Base-by-base conservation (phyloP, 1,140 invertebrate species). In the Stenopsyche tienmushanensis region DNA sequence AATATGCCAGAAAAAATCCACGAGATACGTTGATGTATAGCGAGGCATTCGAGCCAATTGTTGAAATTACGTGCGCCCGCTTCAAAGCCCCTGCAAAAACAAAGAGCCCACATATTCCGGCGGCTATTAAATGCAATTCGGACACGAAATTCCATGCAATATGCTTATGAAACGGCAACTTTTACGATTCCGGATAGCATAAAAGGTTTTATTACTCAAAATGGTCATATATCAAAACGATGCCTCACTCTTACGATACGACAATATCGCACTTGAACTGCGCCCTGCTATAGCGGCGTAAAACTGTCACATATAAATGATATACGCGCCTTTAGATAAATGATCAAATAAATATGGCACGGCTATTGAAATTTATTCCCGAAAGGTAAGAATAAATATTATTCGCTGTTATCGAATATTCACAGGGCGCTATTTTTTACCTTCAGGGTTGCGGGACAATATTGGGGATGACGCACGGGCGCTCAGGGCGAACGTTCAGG, bases 191-290 rank as follows among this genome's bases (percentile, higher is more conserved):
- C 20, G 52, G 24, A 24, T 25, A 17, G 18, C 26, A 34, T 34
- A 55, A 55, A 55, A 55, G 52, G 52, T 55, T 55, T 55, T 55
- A 55, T 55, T 34, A 55, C 52, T 55, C 52, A 39, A 55, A 55
- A 55, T n/a, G 52, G 3, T 25, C 52, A 34, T 55, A 55, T 55
- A 55, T 55, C 52, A 55, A 34, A 55, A 5, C 15, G 47, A 34
- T 10, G 24, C 20, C 15, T 55, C 52, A 25, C 26, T 26, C 47
- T 24, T 20, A 55, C 20, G 17, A 34, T 55, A 39, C 26, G 26
- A 55, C 29, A 34, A 34, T 34, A 34, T 34, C 5, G 13, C 29
- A 34, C 29, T 34, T 34, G 29, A 34, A 13, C 5, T 34, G 13
- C 29, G 13, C 29, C 29, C 29, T 13, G 17, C 44, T 5, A 47